phyloP scores from a whole-genome alignment of 2,113 vertebrate genomes.

The Megaleporinus macrocephalus region DNA sequence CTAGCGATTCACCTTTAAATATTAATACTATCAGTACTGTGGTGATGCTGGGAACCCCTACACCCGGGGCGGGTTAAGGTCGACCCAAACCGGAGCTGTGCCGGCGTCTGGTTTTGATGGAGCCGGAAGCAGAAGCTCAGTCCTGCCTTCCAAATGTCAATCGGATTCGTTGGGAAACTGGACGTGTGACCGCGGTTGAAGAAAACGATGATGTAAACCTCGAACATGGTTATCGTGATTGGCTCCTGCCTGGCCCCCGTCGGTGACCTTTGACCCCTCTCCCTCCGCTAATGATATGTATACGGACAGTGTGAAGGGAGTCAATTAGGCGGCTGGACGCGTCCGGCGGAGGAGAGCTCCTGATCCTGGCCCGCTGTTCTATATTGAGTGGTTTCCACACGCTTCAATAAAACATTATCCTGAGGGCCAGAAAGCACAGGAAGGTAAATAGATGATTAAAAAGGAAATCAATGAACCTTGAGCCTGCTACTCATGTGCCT shows the following conservation, averaged over 20 bases:
- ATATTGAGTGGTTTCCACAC: not conserved
- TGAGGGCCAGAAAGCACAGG: not conserved
- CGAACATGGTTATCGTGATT: not conserved
- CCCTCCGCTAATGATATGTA: not conserved
- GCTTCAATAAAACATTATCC: not conserved
- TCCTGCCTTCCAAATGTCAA: no score
- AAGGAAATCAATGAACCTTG: constrained; percentile 1
- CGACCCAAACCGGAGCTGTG: no score
- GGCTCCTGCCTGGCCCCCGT: no score
- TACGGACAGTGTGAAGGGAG: not conserved
- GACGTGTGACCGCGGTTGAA: no score
- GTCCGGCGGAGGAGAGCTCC: not conserved
- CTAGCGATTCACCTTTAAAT: no score
- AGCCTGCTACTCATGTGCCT: not conserved
- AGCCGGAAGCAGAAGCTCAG: no score
- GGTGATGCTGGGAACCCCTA: no score
- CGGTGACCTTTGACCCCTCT: not conserved
- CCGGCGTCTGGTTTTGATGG: no score
- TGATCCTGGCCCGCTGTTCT: no score
- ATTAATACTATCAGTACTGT: no score
- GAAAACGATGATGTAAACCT: not conserved
- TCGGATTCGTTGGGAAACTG: no score
- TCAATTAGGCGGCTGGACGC: not conserved
- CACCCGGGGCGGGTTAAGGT: no score
- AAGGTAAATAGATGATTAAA: not conserved